These are phyloP conservation scores for Carassius auratus DNA, from an alignment of 2,113 vertebrate species.

Conservation along the genomic window DNA sequence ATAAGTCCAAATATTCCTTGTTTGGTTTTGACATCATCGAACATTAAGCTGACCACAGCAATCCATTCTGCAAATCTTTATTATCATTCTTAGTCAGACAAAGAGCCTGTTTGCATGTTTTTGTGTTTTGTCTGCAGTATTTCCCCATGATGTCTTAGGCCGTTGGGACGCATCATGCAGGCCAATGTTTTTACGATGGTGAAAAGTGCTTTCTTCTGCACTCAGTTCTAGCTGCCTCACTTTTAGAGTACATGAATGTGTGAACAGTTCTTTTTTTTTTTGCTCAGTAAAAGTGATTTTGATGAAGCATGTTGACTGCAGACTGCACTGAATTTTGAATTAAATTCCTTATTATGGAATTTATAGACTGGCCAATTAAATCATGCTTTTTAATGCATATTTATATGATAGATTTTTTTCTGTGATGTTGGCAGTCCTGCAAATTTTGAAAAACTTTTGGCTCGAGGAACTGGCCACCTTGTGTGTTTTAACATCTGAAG, in stretches of 20 bases:
- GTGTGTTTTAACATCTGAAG: not conserved
- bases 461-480: not conserved
- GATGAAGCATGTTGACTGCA: not conserved
- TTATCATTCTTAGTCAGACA: not conserved
- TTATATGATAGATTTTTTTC: not conserved
- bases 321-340: not conserved
- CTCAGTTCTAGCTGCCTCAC: not conserved
- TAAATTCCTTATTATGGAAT: not conserved
- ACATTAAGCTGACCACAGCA: not conserved
- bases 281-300: not conserved
- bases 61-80: not conserved
- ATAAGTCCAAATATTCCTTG: not conserved
- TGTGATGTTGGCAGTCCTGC: not conserved
- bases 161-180: too few species aligned
- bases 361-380: not conserved
- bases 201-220: not conserved
- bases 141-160: not conserved
- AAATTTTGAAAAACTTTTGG: not conserved
- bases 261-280: not conserved
- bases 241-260: not conserved
- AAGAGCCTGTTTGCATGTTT: not conserved
- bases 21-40: not conserved
- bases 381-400: not conserved
- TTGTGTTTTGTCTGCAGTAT: constrained; percentile 1
- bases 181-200: not conserved